Evolutionary conservation across 2,888 invertebrate species (phyloP), one percentile per base, ranked within the genome.

Genomic region (Epiblema foenella): DNA sequence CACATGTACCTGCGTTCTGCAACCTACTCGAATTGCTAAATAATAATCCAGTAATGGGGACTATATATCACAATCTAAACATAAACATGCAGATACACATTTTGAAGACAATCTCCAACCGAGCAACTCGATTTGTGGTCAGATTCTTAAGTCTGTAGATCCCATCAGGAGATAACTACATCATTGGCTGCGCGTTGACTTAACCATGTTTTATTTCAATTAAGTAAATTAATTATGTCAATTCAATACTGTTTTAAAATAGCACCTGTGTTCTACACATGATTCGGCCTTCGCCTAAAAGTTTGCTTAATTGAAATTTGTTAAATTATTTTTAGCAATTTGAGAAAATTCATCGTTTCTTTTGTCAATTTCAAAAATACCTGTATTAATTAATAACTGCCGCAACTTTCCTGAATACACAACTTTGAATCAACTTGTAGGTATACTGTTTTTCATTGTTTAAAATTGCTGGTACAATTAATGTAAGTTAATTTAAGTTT

Each of bases 401-500:
- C 12, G 17, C 15, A 39, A 42, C 39, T 42, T 42, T 42, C 4
- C 39, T 59, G 46, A 11, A 17, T n/a, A 49, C 60, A n/a, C n/a
- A 46, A 60, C 11, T 62, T 42, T 62, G 18, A 11, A 33, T 49
- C 57, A n/a, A 17, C 37, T 69, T 57, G n/a, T 15, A 49, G 12
- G 18, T 18, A 18, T 18, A 37, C 0, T 39, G 1, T 12, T 49
- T 49, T 60, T 11, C 2, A 33, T 52, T 64, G 52, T 54, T 64
- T 52, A 59, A 46, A 46, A 52, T 58, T 59, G 69, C 64, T 64
- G 69, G 58, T 69, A 69, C 69, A 69, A 67, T 18, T 68, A 63
- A 17, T 56, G 37, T 51, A 58, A 72, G 56, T 60, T 62, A 57
- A 59, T 69, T 18, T 69, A 69, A 69, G 64, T 29, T 64, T 65